Base-by-base conservation (phyloP, 1,140 invertebrate species). In the Monomorium pharaonis region DNA sequence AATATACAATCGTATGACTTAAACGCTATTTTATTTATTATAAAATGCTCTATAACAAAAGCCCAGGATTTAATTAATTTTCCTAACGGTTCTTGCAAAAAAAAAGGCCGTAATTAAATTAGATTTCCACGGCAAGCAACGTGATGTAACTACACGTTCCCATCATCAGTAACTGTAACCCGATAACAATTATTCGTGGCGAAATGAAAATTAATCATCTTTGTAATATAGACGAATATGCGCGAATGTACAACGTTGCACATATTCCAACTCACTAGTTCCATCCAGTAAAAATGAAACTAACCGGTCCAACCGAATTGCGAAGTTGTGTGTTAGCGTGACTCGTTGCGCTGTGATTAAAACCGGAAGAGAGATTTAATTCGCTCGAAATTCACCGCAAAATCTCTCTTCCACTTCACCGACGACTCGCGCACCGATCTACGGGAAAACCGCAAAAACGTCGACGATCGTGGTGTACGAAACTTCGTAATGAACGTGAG, bases 401-500 rank as follows among this genome's bases (percentile, higher is more conserved):
- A 83, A 83, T 83, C 78, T 83, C 78, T 83, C 78, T 83, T 49
- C 51, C 78, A 74, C 54, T 83, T 60, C 78, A 74, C 78, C 54
- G 37, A 58, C 67, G 67, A 72, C 51, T 72, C 78, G 78, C 67
- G 78, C 67, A 74, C 44, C 78, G 67, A 83, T 83, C 78, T 83
- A 44, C 54, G 18, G 65, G 49, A 51, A 58, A 83, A 83, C 78
- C 78, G 49, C 78, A 83, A 83, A 83, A 83, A 83, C 78, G 67
- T 83, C 78, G 78, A 83, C 78, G 78, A 83, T 83, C 78, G 51
- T 24, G 42, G 78, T 83, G 78, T 74, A 83, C 78, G 78, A 83
- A 83, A 83, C 78, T 83, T 83, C 27, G 78, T 83, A 83, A 83
- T 83, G 78, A 83, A 83, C 78, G 78, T 74, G 78, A 83, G 67